Percentiles rank a stretch among this genome's conserved stretches.
phyloP scores from a whole-genome alignment of 2,797 vertebrate species.

The Smutsia gigantea region DNA sequence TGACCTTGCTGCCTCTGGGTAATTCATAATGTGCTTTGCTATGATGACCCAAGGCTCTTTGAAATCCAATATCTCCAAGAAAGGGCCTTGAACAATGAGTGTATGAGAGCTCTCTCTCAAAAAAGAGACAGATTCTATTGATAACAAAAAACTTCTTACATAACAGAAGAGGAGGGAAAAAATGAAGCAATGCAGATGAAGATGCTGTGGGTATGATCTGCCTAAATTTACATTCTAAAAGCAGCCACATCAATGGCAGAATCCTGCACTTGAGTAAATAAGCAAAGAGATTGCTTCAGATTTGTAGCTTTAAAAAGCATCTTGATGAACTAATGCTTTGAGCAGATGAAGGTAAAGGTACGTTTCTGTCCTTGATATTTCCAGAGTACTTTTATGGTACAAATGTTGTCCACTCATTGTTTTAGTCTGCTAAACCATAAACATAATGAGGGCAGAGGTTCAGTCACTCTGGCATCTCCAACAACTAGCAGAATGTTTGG shows the following conservation, averaged over 20 bases:
- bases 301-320: not conserved
- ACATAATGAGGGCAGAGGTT: too few species aligned
- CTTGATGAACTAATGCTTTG: not conserved
- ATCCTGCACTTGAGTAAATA: not conserved
- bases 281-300: not conserved
- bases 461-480: not conserved
- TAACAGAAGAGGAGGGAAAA: not conserved
- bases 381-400: not conserved
- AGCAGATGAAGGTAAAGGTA: not conserved
- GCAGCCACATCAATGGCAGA: not conserved
- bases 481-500: not conserved
- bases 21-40: not conserved
- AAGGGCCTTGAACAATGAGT: not conserved
- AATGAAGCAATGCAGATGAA: not conserved
- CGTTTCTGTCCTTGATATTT: not conserved
- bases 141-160: not conserved
- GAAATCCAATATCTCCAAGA: not conserved
- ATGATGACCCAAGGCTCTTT: not conserved
- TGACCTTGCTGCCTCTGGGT: not conserved
- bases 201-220: not conserved
- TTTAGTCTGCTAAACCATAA: not conserved
- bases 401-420: not conserved
- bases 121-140: not conserved
- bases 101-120: not conserved
- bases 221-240: not conserved